Base-by-base conservation (phyloP, 92 coral and sea anemone genomes). In the Umimayanthus chanpuru region DNA sequence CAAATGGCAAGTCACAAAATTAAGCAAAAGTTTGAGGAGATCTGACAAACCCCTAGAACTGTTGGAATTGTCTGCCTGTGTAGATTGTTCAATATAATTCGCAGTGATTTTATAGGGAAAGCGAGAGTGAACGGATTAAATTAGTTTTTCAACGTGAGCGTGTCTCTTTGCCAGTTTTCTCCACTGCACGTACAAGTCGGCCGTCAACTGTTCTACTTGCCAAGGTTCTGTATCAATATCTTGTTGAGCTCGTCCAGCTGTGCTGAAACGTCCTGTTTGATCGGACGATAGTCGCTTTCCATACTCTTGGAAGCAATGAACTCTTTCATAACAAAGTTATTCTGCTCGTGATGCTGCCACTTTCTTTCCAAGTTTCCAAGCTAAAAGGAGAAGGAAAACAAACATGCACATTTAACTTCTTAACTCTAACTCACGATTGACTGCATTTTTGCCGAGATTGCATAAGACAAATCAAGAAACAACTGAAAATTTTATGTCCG, bases 311-410 rank as follows among this genome's bases (percentile, higher is more conserved):
- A 90, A 73, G 98, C 98, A 80, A 97, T 97, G 61, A 94, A 95
- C 85, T 97, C 99, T 85, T 97, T 95, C 99, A 97, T 97, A 32
- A 97, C 97, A 91, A 91, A 95, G 93, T 97, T 95, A 86, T 97
- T 97, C 90, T 97, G 99, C 87, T 97, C 99, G 32, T 94, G 96
- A 58, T 97, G 99, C 40, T 94, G 97, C 99, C 98, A 95, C 81
- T 97, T 97, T 67, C 99, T 64, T 56, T 97, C 98, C 92, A 97
- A 86, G 91, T 97, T 97, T 18, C 98, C 97, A 85, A 97, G 97
- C 99, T 97, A 85, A 55, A 30, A 77, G 77, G 61, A 18, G 71
- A 81, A 74, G 7, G 12, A 81, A 32, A 30, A 40, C 4, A 40
- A 15, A 21, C 23, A 58, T 25, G 28, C 23, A 15, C 7, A 36